Evolutionary conservation across 2,113 vertebrate species (phyloP).

Genomic region (Vidua chalybeata): DNA sequence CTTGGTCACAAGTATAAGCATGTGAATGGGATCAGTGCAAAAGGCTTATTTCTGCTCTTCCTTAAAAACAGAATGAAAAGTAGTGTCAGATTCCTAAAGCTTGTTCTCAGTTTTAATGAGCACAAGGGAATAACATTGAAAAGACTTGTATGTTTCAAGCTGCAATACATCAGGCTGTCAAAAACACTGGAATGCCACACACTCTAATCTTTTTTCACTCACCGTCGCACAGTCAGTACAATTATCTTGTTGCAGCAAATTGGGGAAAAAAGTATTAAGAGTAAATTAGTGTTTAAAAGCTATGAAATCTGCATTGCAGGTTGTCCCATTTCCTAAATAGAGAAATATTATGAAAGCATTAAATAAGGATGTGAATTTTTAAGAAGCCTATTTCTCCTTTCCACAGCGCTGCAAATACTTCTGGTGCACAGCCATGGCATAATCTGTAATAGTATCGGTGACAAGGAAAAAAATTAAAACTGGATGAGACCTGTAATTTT

Average conservation of each 20-base stretch:
- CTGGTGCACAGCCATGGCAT: neutral
- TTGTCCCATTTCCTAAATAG: slow-evolving; percentile 43
- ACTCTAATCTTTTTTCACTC: slow-evolving; percentile 65
- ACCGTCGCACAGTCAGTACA: slow-evolving; percentile 53
- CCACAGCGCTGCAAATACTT: neutral
- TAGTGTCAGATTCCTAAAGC: slow-evolving; percentile 9
- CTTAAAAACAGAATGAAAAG: slow-evolving; percentile 47
- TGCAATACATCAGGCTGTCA: slow-evolving; percentile 73
- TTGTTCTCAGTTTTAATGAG: slow-evolving; percentile 68
- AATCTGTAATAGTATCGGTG: neutral
- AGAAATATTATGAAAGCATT: slow-evolving; percentile 30
- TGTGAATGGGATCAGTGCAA: slow-evolving; percentile 44
- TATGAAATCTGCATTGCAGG: slow-evolving; percentile 48
- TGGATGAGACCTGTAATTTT: slow-evolving; percentile 36
- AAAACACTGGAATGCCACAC: slow-evolving; percentile 62
- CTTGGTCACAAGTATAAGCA: neutral
- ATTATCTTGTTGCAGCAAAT: slow-evolving; percentile 68
- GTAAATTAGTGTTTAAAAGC: slow-evolving; percentile 56
- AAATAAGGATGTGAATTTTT: slow-evolving; percentile 31
- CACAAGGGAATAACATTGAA: slow-evolving; percentile 67
- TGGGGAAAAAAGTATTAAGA: slow-evolving; percentile 30
- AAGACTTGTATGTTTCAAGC: slow-evolving; percentile 60
- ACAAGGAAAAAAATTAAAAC: slow-evolving; percentile 30
- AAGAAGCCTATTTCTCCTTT: neutral
- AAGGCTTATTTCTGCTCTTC: neutral